Evolutionary conservation across 2,888 invertebrate species (phyloP).

Genomic region (Deroplatys truncata): DNA sequence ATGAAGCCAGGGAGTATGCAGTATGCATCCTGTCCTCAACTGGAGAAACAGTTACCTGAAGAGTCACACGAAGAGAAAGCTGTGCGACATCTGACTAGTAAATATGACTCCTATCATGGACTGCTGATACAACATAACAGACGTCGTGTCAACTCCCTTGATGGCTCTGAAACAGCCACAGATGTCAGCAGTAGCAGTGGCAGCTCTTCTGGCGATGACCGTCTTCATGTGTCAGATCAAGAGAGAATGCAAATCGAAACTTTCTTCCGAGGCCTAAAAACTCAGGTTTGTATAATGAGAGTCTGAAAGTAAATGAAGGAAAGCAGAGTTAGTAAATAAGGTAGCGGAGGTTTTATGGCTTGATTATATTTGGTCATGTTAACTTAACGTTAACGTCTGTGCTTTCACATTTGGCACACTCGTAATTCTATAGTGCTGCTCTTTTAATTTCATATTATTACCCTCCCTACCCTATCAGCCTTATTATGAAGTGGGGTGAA

Average conservation of each 20-base stretch:
- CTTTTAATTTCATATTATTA: too few species aligned
- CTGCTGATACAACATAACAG: slow-evolving; percentile 17
- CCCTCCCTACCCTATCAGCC: too few species aligned
- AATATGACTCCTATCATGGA: slow-evolving; percentile 31
- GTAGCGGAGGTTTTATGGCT: too few species aligned
- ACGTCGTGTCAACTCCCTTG: slow-evolving; percentile 24
- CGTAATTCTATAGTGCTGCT: too few species aligned
- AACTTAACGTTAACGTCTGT: too few species aligned
- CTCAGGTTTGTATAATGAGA: slow-evolving; percentile 51
- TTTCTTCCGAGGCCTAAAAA: slow-evolving; percentile 71
- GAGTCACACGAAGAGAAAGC: slow-evolving; percentile 22
- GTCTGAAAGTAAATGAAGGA: not conserved
- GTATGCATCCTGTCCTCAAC: slow-evolving; percentile 31
- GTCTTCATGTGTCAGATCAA: slow-evolving; percentile 51
- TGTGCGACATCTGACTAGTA: slow-evolving; percentile 24
- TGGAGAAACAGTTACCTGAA: slow-evolving; percentile 14
- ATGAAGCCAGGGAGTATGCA: slow-evolving; percentile 8
- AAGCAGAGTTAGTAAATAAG: too few species aligned
- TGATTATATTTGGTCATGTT: too few species aligned
- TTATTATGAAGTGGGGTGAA: too few species aligned
- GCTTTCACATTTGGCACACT: too few species aligned
- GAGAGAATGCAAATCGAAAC: slow-evolving; percentile 68
- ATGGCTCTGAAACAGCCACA: slow-evolving; percentile 26
- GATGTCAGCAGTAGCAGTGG: slow-evolving; percentile 12
- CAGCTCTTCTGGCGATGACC: not conserved